Percentiles rank a stretch among this genome's conserved stretches.
phyloP scores from a whole-genome alignment of 1,140 invertebrate genomes.

The Drosophila mayri region DNA sequence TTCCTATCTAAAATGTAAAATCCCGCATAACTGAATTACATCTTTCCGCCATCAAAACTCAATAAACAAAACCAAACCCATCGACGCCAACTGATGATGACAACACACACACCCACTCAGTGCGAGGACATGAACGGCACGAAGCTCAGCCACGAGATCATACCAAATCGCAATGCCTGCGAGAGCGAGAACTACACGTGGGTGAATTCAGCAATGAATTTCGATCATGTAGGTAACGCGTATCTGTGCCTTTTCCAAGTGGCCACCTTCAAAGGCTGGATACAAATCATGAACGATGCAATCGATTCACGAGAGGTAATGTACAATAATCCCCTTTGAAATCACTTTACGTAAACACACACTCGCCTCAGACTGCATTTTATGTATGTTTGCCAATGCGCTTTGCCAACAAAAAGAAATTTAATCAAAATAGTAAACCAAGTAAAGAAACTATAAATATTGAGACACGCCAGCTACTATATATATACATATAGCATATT shows the following conservation, averaged over 20 bases:
- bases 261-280: constrained; percentile 98
- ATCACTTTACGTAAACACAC: constrained; percentile 20
- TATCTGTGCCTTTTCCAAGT: constrained; percentile 99
- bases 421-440: not conserved
- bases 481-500: constrained; percentile 1
- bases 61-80: constrained; percentile 53
- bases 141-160: constrained; percentile 93
- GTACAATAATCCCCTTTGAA: constrained; percentile 26
- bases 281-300: constrained; percentile 98
- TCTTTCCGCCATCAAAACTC: constrained; percentile 58
- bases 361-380: constrained; percentile 30
- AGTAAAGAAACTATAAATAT: constrained; percentile 11
- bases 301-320: constrained; percentile 96
- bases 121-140: constrained; percentile 94
- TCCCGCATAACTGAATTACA: constrained; percentile 69
- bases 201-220: constrained; percentile 99
- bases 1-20: constrained; percentile 40
- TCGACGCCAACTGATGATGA: constrained; percentile 16
- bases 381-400: constrained; percentile 42
- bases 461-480: constrained; percentile 19
- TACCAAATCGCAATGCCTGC: constrained; percentile 93
- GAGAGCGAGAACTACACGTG: constrained; percentile 95
- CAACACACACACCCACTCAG: constrained; percentile 85
- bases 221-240: constrained; percentile 98
- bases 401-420: constrained; percentile 29